Percentiles rank a stretch among this genome's conserved stretches.
phyloP scores from a whole-genome alignment of 2,113 vertebrate genomes.

The Equus quagga region DNA sequence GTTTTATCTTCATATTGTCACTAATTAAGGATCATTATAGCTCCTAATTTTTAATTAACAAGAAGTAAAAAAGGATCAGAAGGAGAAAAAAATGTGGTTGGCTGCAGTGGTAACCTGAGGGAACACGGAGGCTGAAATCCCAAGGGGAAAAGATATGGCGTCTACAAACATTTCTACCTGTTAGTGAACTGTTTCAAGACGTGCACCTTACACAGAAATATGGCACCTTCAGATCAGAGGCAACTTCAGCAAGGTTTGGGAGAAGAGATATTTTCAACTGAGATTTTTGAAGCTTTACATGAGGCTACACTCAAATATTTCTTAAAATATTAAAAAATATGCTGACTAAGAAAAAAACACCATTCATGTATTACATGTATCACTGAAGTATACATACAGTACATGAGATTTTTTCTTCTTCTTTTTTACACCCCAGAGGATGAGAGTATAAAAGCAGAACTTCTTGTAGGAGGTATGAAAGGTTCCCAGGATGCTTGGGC shows the following conservation, averaged over 20 bases:
- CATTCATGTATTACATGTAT: background rate
- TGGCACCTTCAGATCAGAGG: background rate
- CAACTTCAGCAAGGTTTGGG: background rate
- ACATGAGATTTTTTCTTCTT: background rate
- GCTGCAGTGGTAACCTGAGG: background rate
- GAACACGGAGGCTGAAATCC: background rate
- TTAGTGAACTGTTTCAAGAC: too few species aligned
- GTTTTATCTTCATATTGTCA: background rate
- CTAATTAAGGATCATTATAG: background rate
- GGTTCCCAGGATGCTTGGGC: background rate
- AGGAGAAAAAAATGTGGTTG: background rate
- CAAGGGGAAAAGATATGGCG: background rate
- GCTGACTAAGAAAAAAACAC: background rate
- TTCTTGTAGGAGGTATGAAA: background rate
- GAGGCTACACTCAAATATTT: background rate
- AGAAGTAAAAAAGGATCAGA: background rate
- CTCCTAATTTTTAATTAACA: slow-evolving; percentile 27
- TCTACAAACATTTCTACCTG: background rate
- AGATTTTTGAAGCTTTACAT: background rate
- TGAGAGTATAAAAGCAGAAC: background rate
- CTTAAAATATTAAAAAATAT: slow-evolving; percentile 41
- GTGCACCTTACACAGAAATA: background rate
- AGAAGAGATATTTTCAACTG: background rate
- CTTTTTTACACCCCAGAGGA: background rate
- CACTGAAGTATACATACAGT: background rate